Percentiles rank a stretch among this genome's conserved stretches.
phyloP scores from a whole-genome alignment of 2,888 invertebrate species.

The Proisotoma minuta region DNA sequence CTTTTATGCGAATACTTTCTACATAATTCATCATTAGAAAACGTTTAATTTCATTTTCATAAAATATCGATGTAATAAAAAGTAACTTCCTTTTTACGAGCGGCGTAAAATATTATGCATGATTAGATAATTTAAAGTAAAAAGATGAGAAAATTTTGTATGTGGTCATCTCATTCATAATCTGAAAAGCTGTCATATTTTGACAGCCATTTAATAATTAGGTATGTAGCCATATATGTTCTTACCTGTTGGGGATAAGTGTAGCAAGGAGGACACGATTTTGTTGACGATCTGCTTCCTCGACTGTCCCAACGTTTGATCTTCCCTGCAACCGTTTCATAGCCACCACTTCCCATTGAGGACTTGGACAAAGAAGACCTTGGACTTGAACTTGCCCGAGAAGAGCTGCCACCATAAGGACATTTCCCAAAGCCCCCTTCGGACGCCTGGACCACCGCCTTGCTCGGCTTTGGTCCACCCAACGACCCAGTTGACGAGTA shows the following conservation, averaged over 20 bases:
- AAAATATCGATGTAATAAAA: no score
- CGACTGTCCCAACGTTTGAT: constrained; percentile 45
- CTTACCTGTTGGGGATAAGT: constrained; percentile 46
- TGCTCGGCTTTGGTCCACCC: neutral
- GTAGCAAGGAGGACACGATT: constrained; percentile 45
- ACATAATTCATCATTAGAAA: no score
- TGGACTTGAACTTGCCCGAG: constrained; percentile 2
- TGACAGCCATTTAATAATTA: no score
- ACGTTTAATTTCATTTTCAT: no score
- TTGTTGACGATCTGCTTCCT: constrained; percentile 42
- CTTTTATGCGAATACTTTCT: no score
- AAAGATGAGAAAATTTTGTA: neutral
- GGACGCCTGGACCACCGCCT: constrained; percentile 21
- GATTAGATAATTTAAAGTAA: no score
- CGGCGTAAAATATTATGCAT: no score
- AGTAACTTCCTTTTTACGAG: no score
- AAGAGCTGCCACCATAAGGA: neutral
- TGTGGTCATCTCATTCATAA: neutral
- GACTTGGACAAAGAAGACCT: constrained; percentile 24
- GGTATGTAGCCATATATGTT: no score
- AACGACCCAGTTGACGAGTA: constrained; percentile 36
- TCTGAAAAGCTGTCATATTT: neutral
- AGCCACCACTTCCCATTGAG: constrained; percentile 16
- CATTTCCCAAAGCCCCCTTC: constrained; percentile 3
- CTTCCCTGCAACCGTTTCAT: constrained; percentile 10